Conservation (phyloP, 1,140 invertebrate species). For the Probaryconus sp. region DNA sequence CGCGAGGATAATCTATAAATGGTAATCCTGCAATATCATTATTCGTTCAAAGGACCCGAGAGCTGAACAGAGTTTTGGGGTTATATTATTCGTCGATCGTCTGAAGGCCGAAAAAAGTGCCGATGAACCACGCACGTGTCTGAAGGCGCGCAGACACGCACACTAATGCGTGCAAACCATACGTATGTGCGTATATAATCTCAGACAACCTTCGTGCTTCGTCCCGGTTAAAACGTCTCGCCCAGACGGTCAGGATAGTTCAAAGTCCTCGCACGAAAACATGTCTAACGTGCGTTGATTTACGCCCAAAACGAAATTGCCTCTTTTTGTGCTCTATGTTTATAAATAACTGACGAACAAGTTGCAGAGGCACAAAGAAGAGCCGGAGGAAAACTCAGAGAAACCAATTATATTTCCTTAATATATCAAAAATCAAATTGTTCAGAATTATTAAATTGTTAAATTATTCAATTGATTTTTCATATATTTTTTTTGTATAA, state of each 20-base stretch:
- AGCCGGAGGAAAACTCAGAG: not conserved
- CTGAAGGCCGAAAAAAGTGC: slow-evolving; percentile 55
- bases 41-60: slow-evolving; percentile 23
- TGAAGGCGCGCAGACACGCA: slow-evolving; percentile 21
- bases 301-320: slow-evolving; percentile 33
- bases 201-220: slow-evolving; percentile 64
- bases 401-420: not conserved
- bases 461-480: too few relatives aligned
- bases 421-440: too few relatives aligned
- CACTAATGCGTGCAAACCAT: not conserved
- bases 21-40: slow-evolving; percentile 17
- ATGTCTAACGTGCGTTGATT: slow-evolving; percentile 34
- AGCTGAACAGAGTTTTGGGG: slow-evolving; percentile 16
- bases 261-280: slow-evolving; percentile 69
- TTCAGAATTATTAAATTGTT: too few relatives aligned
- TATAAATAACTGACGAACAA: slow-evolving; percentile 4
- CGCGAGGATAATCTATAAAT: too few relatives aligned
- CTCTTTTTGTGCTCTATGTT: not conserved
- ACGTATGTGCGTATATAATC: slow-evolving; percentile 36
- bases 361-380: not conserved
- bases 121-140: slow-evolving; percentile 56
- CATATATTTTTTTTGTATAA: too few relatives aligned
- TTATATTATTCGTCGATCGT: slow-evolving; percentile 33
- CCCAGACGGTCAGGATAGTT: slow-evolving; percentile 62
- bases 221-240: slow-evolving; percentile 52